Evolutionary conservation across 2,888 invertebrate species (phyloP).

Genomic region (Tetramorium bicarinatum): DNA sequence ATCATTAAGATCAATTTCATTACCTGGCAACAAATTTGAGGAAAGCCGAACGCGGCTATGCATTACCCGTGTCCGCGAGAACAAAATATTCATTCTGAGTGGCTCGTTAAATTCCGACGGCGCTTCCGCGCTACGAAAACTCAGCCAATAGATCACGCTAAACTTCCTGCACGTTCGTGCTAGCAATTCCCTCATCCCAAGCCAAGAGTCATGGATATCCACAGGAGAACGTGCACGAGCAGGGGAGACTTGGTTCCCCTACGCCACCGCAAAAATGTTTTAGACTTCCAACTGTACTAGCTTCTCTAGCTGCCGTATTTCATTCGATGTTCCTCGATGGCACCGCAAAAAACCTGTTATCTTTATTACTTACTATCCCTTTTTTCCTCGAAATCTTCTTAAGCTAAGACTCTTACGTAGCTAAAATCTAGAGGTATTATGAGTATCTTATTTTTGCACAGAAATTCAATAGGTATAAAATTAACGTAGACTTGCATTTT

Average conservation of each 20-base stretch:
- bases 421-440: constrained; percentile 30
- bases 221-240: constrained; percentile 57
- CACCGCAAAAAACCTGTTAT: constrained; percentile 54
- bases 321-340: constrained; percentile 54
- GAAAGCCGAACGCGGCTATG: constrained; percentile 11
- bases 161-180: constrained; percentile 75
- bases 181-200: constrained; percentile 66
- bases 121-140: constrained; percentile 69
- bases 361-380: constrained; percentile 49
- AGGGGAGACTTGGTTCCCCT: constrained; percentile 32
- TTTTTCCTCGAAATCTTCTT: constrained; percentile 44
- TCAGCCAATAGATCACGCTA: constrained; percentile 75
- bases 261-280: constrained; percentile 64
- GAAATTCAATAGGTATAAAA: constrained; percentile 11
- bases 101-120: constrained; percentile 75
- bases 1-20: constrained; percentile 55
- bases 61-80: constrained; percentile 53
- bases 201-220: constrained; percentile 62
- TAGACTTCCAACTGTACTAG: constrained; percentile 55
- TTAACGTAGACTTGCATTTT: background rate
- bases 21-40: constrained; percentile 44
- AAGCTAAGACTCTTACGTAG: constrained; percentile 49
- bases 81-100: constrained; percentile 75
- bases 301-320: constrained; percentile 41
- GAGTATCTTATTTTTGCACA: constrained; percentile 37